Evolutionary conservation across 2,888 invertebrate species (phyloP).

Genomic region (Oscheius onirici): DNA sequence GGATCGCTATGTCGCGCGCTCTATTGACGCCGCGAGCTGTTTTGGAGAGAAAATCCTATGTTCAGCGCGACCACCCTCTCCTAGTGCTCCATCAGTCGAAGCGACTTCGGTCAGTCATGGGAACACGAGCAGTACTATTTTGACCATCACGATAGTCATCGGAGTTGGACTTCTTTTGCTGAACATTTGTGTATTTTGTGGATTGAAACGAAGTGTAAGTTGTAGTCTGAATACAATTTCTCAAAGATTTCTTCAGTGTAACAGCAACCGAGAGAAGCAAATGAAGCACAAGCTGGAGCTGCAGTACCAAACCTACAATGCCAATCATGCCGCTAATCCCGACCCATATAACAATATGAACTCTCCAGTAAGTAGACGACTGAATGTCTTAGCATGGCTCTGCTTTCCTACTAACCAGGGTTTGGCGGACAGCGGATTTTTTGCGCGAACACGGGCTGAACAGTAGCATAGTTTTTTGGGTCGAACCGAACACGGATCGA

Average conservation of each 20-base stretch:
- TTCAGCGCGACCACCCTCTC: conserved; percentile 41
- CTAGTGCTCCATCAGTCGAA: conserved; percentile 29
- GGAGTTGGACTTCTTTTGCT: conserved; percentile 66
- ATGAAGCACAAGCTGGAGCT: conserved; percentile 64
- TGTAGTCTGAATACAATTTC: background rate
- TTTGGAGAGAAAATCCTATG: too few species aligned
- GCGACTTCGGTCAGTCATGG: conserved; percentile 38
- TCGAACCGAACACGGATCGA: too few species aligned
- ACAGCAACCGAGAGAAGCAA: conserved; percentile 38
- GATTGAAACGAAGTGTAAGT: conserved; percentile 60
- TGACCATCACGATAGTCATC: conserved; percentile 60
- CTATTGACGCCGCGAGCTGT: too few species aligned
- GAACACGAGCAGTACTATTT: conserved; percentile 47
- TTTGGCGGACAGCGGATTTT: too few species aligned
- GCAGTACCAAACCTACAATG: conserved; percentile 64
- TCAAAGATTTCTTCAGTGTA: conserved; percentile 52
- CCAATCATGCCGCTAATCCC: conserved; percentile 53
- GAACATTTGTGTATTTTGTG: conserved; percentile 66
- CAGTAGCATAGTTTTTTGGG: too few species aligned
- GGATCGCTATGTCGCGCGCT: too few species aligned
- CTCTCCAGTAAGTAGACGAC: conserved; percentile 55
- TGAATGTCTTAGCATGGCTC: background rate
- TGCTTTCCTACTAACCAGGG: conserved; percentile 15
- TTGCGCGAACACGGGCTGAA: too few species aligned
- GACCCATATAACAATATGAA: conserved; percentile 63